These are phyloP conservation scores for Anisognathus igniventris DNA, from an alignment of 2,797 vertebrate species.

Conservation along the genomic window DNA sequence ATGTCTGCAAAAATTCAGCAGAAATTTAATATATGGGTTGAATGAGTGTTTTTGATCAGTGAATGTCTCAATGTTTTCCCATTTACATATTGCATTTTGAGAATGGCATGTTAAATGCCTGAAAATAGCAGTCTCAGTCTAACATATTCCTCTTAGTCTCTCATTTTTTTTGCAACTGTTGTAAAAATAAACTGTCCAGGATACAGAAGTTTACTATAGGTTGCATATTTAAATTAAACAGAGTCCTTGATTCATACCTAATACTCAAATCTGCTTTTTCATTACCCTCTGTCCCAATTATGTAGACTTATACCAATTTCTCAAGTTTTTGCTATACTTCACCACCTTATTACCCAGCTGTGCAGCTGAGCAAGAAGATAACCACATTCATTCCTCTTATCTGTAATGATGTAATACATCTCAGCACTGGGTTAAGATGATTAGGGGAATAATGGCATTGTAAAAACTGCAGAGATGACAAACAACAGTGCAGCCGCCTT, in stretches of 20 bases:
- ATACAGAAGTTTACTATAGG: conserved; percentile 31
- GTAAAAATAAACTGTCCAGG: neutral
- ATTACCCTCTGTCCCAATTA: conserved; percentile 81
- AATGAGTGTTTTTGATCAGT: conserved; percentile 29
- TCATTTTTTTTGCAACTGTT: neutral
- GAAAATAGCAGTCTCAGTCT: neutral
- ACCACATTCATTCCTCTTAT: conserved; percentile 85
- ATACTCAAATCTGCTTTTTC: conserved; percentile 83
- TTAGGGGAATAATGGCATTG: conserved; percentile 81
- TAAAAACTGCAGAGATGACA: conserved; percentile 76
- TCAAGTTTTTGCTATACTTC: conserved; percentile 78
- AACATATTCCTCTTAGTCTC: neutral
- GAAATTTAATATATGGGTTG: conserved; percentile 60
- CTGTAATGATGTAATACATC: conserved; percentile 88
- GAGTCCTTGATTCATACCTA: conserved; percentile 64
- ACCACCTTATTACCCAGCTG: conserved; percentile 78
- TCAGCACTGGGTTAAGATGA: conserved; percentile 76
- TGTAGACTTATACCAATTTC: conserved; percentile 78
- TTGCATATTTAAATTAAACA: conserved; percentile 54
- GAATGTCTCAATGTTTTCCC: conserved; percentile 21
- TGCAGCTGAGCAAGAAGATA: conserved; percentile 89
- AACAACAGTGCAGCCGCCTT: conserved; percentile 67
- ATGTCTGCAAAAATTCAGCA: conserved; percentile 24
- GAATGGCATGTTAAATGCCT: neutral
- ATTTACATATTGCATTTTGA: conserved; percentile 36